Conservation (phyloP, 2,888 invertebrate genomes). For the Nemapogon koenigi region DNA sequence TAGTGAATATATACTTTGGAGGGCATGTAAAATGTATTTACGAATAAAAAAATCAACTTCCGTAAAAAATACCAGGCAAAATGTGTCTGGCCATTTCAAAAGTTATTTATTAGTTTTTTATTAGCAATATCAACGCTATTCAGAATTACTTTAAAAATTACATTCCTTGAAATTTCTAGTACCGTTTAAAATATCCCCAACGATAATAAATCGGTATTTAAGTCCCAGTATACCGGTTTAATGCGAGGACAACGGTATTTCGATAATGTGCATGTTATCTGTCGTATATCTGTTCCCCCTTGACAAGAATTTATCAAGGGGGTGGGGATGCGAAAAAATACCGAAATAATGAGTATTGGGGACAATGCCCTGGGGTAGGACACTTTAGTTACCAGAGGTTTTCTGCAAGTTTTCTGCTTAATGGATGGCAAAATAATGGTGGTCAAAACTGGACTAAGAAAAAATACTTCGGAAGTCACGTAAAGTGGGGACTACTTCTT, state of each 20-base stretch:
- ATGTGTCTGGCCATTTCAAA: no score
- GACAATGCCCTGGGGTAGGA: conserved; percentile 24
- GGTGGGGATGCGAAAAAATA: conserved; percentile 54
- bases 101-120: no score
- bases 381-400: no score
- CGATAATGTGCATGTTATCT: conserved; percentile 60
- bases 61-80: conserved; percentile 17
- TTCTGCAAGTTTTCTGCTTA: no score
- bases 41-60: conserved; percentile 8
- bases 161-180: background rate
- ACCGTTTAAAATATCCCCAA: background rate
- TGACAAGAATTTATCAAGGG: conserved; percentile 42
- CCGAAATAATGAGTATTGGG: conserved; percentile 54
- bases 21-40: conserved; percentile 5
- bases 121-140: background rate
- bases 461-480: no score
- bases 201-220: conserved; percentile 52
- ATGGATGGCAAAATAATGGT: no score
- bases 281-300: conserved; percentile 38
- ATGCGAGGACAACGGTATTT: conserved; percentile 58
- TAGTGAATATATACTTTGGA: no score
- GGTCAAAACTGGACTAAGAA: no score
- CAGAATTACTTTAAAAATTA: background rate
- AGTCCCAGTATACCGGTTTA: conserved; percentile 53
- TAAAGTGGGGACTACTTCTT: no score